Evolutionary conservation across 2,797 vertebrate species (phyloP), one percentile per base, ranked within the genome.

Genomic region (Nothura maculosa): DNA sequence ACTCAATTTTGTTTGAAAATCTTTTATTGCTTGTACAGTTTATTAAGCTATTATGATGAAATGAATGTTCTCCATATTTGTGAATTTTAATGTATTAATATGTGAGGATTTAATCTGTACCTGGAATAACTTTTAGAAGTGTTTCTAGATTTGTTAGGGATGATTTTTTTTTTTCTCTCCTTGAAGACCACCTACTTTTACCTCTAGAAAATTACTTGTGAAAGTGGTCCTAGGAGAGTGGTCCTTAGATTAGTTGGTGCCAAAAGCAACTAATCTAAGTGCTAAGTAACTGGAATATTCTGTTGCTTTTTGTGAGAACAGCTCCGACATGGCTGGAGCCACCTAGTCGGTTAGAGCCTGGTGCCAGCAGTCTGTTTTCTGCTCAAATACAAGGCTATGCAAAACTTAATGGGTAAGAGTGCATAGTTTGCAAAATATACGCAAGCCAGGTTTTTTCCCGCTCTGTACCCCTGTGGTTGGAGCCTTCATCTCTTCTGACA

Each of bases 271-370:
- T 38, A 38, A 38, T 38, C 38, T 38, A 38, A 38, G 38, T 38
- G 38, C 38, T 38, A 38, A 38, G 38, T 72, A 81, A 38, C 0
- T 1, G 62, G 30, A 25, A 50, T n/a, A 68, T 85, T 87, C 68
- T 13, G 0, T 36, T 72, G 73, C 68, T 82, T 21, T 43, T 8
- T 7, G 24, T 66, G 66, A 83, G 66, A 84, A 28, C 14, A 64
- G 80, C 27, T 63, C 76, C 81, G 78, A 52, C 47, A 12, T 79
- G 92, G 60, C 52, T 87, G 57, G 58, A 91, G 57, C 69, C 7
- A 5, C 25, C 90, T 32, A 15, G 0, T 90, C 30, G 8, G 0
- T 88, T 63, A 50, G 57, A 85, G n/a, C 80, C 61, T 80, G 72
- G 58, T 57, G 68, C 80, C 62, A 84, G 48, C 32, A 52, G 9